phyloP scores from a whole-genome alignment of 1,140 invertebrate genomes.

The Harpegnathos saltator region DNA sequence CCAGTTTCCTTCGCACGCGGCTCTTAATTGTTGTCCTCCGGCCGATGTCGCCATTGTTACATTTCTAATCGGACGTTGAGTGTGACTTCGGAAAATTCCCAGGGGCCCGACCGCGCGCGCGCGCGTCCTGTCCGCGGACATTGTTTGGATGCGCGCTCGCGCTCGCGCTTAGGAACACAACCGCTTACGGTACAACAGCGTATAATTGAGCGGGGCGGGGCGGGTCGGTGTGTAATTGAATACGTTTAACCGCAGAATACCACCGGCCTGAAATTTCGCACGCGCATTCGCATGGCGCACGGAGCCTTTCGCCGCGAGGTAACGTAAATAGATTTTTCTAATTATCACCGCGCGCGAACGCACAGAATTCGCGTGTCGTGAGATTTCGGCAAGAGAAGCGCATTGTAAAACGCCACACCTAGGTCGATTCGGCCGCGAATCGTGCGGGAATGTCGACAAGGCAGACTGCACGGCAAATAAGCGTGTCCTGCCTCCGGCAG shows the following conservation, averaged over 20 bases:
- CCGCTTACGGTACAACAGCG: constrained; percentile 18
- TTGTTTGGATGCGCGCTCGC: too few species aligned
- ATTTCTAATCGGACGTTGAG: constrained; percentile 52
- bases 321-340: background rate
- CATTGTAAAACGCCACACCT: background rate
- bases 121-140: too few species aligned
- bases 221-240: background rate
- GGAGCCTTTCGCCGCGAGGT: too few species aligned
- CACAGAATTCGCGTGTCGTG: background rate
- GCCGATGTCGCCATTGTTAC: constrained; percentile 58
- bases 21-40: constrained; percentile 56
- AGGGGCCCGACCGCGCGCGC: constrained; percentile 2
- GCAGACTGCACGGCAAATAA: background rate
- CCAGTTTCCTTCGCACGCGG: constrained; percentile 60
- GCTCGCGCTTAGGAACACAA: constrained; percentile 32
- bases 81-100: constrained; percentile 53
- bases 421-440: background rate
- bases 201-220: constrained; percentile 4
- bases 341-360: background rate
- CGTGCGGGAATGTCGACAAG: background rate
- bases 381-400: background rate
- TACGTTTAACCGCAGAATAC: constrained; percentile 19
- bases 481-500: background rate
- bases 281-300: constrained; percentile 7
- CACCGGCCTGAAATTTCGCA: constrained; percentile 23